Percentiles rank a stretch among this genome's conserved stretches.
phyloP scores from a whole-genome alignment of 2,888 invertebrate species.

The Amiota minor region DNA sequence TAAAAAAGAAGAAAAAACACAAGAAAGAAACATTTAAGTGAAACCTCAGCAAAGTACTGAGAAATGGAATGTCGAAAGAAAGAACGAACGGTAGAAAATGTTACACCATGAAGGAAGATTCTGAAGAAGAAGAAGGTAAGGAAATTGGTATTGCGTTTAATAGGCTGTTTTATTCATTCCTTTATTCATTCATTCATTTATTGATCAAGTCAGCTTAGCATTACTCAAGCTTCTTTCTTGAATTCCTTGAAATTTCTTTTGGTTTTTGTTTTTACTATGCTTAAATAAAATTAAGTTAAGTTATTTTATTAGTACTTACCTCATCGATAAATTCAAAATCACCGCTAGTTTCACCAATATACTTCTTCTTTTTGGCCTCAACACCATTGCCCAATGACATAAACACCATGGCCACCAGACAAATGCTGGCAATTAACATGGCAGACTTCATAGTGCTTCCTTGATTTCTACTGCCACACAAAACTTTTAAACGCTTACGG shows the following conservation, averaged over 20 bases:
- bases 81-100: conserved; percentile 27
- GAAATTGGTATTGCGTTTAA: conserved; percentile 38
- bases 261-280: background rate
- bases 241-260: background rate
- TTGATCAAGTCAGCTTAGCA: conserved; percentile 49
- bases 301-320: conserved; percentile 74
- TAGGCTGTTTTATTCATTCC: too few species aligned
- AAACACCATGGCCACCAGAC: conserved; percentile 72
- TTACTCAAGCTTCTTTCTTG: background rate
- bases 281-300: conserved; percentile 35
- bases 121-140: conserved; percentile 29
- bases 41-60: conserved; percentile 56
- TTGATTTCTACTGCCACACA: background rate
- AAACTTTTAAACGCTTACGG: background rate
- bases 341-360: conserved; percentile 80
- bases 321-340: conserved; percentile 87
- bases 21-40: conserved; percentile 37
- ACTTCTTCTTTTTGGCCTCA: conserved; percentile 79
- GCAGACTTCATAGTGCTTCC: conserved; percentile 68
- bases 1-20: background rate
- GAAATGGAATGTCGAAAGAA: conserved; percentile 32
- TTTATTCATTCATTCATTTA: background rate
- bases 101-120: conserved; percentile 28
- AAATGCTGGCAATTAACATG: conserved; percentile 69
- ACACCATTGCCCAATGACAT: conserved; percentile 56